phyloP scores from a whole-genome alignment of 2,113 vertebrate species.

The Eulemur rufifrons region DNA sequence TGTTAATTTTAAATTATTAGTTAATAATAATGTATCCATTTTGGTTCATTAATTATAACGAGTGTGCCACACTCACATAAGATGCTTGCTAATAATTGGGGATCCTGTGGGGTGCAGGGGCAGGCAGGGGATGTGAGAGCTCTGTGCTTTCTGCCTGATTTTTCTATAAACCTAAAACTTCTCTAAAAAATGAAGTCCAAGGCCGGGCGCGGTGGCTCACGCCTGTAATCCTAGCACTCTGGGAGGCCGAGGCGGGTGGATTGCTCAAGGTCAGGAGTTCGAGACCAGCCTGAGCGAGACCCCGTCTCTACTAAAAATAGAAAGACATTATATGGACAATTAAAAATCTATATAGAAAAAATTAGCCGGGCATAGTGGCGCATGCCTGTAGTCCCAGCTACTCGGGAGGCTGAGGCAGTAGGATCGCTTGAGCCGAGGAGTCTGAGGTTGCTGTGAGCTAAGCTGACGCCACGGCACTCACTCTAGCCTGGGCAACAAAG shows the following conservation, averaged over 20 bases:
- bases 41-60: background rate
- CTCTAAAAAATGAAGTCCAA: background rate
- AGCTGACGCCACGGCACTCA: no score
- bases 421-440: no score
- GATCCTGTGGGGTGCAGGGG: fast-evolving
- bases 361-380: no score
- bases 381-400: no score
- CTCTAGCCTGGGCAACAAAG: no score
- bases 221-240: background rate
- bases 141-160: background rate
- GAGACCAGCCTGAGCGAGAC: no score
- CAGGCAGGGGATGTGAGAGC: background rate
- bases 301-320: background rate
- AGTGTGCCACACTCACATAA: background rate
- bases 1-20: background rate
- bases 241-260: no score
- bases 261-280: no score
- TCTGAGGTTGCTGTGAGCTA: no score
- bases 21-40: background rate
- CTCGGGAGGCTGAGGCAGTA: no score
- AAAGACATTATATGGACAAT: background rate
- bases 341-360: no score
- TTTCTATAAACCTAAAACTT: background rate
- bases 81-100: background rate
- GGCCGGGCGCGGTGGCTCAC: no score